Conservation (phyloP, 2,797 vertebrate species). For the Pseudomugil gertrudae region DNA sequence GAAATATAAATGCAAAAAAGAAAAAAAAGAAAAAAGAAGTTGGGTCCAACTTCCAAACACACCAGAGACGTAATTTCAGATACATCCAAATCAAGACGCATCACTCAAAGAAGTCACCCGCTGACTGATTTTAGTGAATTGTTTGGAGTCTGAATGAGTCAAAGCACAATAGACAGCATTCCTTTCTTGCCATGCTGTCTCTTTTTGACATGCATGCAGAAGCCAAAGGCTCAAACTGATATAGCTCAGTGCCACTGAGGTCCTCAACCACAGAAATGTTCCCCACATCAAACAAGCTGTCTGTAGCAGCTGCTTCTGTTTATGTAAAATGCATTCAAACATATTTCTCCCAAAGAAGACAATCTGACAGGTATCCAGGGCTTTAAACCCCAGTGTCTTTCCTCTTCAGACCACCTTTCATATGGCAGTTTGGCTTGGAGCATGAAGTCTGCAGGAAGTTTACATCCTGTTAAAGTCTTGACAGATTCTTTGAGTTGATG, state of each 20-base stretch:
- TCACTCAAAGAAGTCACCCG: background rate
- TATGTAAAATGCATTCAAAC: background rate
- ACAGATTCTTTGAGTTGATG: slow-evolving; percentile 36
- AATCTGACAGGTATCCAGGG: background rate
- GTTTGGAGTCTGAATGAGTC: background rate
- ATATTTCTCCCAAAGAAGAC: background rate
- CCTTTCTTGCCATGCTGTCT: background rate
- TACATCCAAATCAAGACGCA: background rate
- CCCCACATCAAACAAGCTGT: background rate
- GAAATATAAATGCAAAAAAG: no score
- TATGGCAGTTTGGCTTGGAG: background rate
- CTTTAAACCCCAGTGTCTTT: background rate
- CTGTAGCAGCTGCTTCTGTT: background rate
- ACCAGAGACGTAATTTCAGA: no score
- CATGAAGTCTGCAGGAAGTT: slow-evolving; percentile 11
- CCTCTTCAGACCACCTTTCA: background rate
- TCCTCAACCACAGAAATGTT: slow-evolving; percentile 1
- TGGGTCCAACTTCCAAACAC: no score
- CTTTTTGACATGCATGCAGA: background rate
- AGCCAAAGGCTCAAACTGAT: background rate
- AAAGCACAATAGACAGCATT: background rate
- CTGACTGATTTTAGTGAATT: no score
- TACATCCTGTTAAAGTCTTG: slow-evolving; percentile 24
- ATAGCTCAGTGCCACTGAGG: background rate
- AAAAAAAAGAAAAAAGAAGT: no score